Evolutionary conservation across 2,888 invertebrate genomes (phyloP).

Genomic region (Papilio demoleus): DNA sequence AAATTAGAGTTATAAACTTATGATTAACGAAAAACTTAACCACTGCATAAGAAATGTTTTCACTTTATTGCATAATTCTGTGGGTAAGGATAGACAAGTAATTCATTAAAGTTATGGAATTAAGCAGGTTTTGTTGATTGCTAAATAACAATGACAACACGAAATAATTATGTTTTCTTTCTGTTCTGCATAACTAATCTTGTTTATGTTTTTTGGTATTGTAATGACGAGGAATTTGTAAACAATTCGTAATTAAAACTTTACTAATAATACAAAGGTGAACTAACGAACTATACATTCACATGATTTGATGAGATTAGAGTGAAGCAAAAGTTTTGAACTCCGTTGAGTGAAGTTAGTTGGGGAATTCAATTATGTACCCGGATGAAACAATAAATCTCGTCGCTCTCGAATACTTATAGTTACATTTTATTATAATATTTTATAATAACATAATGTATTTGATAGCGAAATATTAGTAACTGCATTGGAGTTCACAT

Average conservation of each 20-base stretch:
- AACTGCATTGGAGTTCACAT: no score
- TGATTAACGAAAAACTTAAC: no score
- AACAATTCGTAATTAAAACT: not conserved
- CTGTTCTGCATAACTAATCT: not conserved
- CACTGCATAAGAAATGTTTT: no score
- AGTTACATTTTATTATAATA: not conserved
- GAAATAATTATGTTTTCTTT: not conserved
- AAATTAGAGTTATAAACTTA: no score
- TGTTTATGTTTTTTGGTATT: not conserved
- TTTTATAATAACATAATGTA: not conserved
- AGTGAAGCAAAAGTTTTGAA: conserved; percentile 9
- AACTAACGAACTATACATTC: conserved; percentile 19
- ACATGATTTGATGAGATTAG: conserved; percentile 12
- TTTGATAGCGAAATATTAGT: not conserved
- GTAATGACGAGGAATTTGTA: not conserved
- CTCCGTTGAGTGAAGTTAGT: conserved; percentile 4
- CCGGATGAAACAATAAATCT: conserved; percentile 18
- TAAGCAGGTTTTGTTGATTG: no score
- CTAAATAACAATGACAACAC: not conserved
- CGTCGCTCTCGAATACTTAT: not conserved
- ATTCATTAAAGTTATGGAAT: not conserved
- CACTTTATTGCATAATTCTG: no score
- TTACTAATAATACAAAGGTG: not conserved
- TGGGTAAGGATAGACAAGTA: not conserved
- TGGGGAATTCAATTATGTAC: conserved; percentile 11